Evolutionary conservation across 2,113 vertebrate species (phyloP).

Genomic region (Mobula birostris): DNA sequence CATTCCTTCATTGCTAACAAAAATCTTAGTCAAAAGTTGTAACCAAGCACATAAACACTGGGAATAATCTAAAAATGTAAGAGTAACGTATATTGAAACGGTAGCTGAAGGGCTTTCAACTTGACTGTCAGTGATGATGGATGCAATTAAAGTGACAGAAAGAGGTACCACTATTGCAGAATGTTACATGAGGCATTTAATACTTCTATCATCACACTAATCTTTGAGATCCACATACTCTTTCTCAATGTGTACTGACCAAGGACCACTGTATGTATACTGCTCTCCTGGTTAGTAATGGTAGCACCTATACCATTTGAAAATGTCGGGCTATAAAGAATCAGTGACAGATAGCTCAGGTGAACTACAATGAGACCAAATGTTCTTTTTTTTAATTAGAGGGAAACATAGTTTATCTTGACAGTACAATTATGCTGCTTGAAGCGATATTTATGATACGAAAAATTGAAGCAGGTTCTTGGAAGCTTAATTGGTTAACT

Average conservation of each 20-base stretch:
- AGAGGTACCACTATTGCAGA: no score
- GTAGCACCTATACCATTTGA: background rate
- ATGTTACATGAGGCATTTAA: no score
- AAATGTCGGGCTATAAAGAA: background rate
- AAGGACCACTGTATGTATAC: background rate
- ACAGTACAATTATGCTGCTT: background rate
- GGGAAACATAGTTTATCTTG: background rate
- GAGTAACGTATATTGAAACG: no score
- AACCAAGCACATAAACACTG: no score
- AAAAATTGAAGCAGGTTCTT: background rate
- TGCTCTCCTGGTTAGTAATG: background rate
- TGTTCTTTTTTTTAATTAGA: background rate
- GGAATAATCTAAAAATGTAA: no score
- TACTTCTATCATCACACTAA: background rate
- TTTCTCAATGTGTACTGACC: background rate
- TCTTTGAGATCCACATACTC: background rate
- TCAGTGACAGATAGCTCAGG: background rate
- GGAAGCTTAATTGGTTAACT: no score
- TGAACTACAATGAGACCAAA: background rate
- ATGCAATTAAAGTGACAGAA: no score
- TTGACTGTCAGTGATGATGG: no score
- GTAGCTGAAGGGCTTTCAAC: no score
- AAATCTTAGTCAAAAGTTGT: no score
- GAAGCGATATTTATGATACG: background rate
- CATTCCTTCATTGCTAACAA: no score